These are phyloP conservation scores for Phalloptychus januarius DNA, from an alignment of 2,797 vertebrate species.

Conservation along the genomic window DNA sequence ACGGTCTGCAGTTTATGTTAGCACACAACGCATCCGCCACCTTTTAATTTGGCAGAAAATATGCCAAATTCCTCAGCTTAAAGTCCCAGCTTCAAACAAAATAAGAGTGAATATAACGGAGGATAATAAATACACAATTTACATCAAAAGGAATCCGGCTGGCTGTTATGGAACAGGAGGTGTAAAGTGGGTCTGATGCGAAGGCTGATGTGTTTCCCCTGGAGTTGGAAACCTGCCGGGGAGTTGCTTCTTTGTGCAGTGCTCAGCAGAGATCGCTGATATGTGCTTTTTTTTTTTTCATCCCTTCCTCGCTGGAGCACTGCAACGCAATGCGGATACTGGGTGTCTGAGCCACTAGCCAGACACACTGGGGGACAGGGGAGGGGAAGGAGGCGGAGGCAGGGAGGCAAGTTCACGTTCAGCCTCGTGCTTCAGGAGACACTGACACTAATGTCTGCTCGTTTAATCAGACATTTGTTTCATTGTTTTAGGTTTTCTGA, in stretches of 20 bases:
- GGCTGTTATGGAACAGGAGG: conserved; percentile 26
- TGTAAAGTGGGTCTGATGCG: conserved; percentile 36
- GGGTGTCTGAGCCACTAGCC: conserved; percentile 82
- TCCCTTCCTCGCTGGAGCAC: conserved; percentile 74
- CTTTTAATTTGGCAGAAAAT: not conserved
- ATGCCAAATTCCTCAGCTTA: not conserved
- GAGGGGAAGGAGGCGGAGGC: conserved; percentile 50
- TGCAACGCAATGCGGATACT: conserved; percentile 87
- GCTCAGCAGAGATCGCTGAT: conserved; percentile 81
- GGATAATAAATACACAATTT: conserved; percentile 12
- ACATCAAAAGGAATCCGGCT: conserved; percentile 7
- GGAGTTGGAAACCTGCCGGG: conserved; percentile 42
- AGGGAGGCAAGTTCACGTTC: conserved; percentile 69
- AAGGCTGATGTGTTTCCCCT: conserved; percentile 40
- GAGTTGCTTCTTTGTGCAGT: conserved; percentile 75
- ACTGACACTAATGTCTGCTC: conserved; percentile 55
- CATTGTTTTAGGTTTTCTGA: conserved; percentile 4
- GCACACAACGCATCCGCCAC: not conserved
- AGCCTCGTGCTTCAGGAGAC: conserved; percentile 60
- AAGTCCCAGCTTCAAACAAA: not conserved
- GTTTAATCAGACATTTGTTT: not conserved
- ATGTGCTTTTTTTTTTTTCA: conserved; percentile 73
- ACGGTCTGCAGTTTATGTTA: conserved; percentile 24
- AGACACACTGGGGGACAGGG: conserved; percentile 78
- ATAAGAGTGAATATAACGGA: conserved; percentile 7